Evolutionary conservation across 2,113 vertebrate species (phyloP), one percentile per base, ranked within the genome.

Genomic region (Strix aluco): DNA sequence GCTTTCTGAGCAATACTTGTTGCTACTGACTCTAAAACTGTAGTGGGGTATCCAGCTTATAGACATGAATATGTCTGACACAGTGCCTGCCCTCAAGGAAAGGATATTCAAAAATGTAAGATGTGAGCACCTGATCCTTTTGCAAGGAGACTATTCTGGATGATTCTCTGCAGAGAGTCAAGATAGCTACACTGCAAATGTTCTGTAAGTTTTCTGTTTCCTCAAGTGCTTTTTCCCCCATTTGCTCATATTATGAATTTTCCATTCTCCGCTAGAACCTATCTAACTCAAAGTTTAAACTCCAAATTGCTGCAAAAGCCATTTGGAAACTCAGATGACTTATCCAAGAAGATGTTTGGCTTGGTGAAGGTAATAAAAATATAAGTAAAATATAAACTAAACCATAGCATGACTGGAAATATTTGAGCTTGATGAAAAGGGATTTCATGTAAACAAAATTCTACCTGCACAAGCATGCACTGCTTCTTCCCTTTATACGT

Each of bases 1-100:
- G 65, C 73, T 84, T 91, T 91, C 86, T 91, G 88, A 91, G 81
- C 77, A 84, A 75, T 67, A 61, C 69, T 89, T 95, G 73, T 91
- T 96, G 78, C 88, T 94, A 22, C 65, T 89, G 26, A 84, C 57
- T 93, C 46, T 71, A 44, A 86, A 92, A 86, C 30, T 71, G 65
- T 36, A 65, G 65, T n/a, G 73, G 49, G 22, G 15, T 70, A 73
- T 72, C 73, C 58, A 91, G 62, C 16, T 3, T 65, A 34, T 23
- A 85, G 65, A 79, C 44, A 15, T 38, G 57, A 81, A 32, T 90
- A 20, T 62, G 54, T 51, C 83, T 92, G 88, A 69, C 57, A 78
- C 42, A 23, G 19, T 32, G 34, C 77, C 36, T 91, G 77, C 88
- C 87, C 83, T 75, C 59, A 69, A 67, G 73, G 86, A 65, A 75